phyloP scores from a whole-genome alignment of 2,797 vertebrate genomes.

The Rhincodon typus region DNA sequence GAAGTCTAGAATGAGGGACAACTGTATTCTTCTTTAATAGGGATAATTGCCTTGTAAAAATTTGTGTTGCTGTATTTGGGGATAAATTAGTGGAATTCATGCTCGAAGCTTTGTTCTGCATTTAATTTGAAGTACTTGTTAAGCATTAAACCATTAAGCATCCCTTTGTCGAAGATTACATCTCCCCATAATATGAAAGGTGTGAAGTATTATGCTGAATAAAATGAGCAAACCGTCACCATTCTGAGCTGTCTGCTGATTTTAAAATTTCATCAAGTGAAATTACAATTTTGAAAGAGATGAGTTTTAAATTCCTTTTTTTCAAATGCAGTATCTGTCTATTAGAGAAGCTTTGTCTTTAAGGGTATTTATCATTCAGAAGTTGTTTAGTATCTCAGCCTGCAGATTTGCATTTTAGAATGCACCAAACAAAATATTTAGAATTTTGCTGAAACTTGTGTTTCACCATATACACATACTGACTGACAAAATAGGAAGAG shows the following conservation, averaged over 20 bases:
- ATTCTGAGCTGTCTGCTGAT: neutral
- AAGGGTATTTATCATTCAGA: neutral
- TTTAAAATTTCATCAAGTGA: neutral
- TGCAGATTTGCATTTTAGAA: neutral
- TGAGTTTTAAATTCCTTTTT: neutral
- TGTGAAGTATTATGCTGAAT: neutral
- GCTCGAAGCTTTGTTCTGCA: neutral
- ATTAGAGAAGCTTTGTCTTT: neutral
- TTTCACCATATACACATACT: neutral
- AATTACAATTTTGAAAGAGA: neutral
- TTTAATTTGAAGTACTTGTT: neutral
- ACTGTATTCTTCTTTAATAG: neutral
- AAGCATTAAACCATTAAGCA: neutral
- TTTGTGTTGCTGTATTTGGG: neutral
- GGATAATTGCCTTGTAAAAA: neutral
- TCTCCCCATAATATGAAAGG: neutral
- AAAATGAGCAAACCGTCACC: neutral
- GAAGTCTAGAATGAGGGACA: too few relatives aligned
- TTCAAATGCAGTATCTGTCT: neutral
- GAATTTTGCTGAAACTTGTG: neutral
- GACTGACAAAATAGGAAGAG: too few relatives aligned
- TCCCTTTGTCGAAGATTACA: neutral
- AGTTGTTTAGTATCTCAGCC: neutral
- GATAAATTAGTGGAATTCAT: neutral
- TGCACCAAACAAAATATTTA: neutral